Base-by-base conservation (phyloP, 2,888 invertebrate genomes). In the Trimorus sp. region DNA sequence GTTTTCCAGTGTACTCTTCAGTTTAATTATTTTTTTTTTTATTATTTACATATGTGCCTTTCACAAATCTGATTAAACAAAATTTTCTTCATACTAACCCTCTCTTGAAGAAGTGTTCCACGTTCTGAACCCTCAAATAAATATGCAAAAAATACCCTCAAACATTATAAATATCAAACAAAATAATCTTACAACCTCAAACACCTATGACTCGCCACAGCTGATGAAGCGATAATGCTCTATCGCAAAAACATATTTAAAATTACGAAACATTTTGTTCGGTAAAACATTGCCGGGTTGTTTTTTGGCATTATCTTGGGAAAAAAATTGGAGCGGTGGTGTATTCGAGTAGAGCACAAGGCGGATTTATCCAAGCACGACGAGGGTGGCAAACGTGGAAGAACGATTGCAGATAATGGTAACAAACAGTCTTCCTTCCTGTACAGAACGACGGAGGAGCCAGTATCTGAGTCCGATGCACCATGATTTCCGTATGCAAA, bases 381-480 rank as follows among this genome's bases (percentile, higher is more conserved):
- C 60, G 69, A 79, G 83, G 82, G 74, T 77, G 73, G 80, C 70
- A 62, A 62, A 74, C 51, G 84, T 65, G 59, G 74, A 83, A 62
- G 77, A 76, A 85, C 83, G 87, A 89, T 89, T 85, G 87, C 77
- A 91, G 91, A 92, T 91, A 91, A 91, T 90, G 88, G 89, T 91
- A 91, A 91, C 91, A 91, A 91, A 92, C 90, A 88, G 91, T 90
- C 90, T 91, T 92, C 91, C 91, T 91, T 92, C 91, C 91, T 90
- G 91, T 89, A 91, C 91, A 91, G 90, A 91, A 90, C 88, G 89
- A 85, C 80, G 85, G 63, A 76, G 83, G 83, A 54, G 59, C 70
- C 42, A 48, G 68, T 74, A 70, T 78, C 76, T 49, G 82, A 76
- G 79, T 71, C 74, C 83, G 83, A 82, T 84, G 84, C 82, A 79